Evolutionary conservation across 2,113 vertebrate species (phyloP).

Genomic region (Cynoglossus semilaevis): DNA sequence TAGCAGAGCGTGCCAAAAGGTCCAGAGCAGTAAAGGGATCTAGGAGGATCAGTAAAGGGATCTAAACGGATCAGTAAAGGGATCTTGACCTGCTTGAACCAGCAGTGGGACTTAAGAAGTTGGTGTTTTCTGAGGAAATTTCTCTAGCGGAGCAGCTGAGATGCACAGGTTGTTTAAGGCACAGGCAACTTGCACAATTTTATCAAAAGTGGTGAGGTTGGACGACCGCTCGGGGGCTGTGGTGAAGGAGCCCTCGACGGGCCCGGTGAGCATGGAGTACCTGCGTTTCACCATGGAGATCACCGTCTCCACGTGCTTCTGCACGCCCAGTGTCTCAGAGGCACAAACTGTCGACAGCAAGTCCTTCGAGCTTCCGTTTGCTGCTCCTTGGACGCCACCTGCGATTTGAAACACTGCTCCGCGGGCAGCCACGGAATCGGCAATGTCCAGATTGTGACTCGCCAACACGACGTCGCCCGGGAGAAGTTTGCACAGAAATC

Average conservation of each 20-base stretch:
- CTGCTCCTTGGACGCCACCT: slow-evolving; percentile 8
- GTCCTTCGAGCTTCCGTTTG: slow-evolving; percentile 6
- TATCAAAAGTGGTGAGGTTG: slow-evolving; percentile 75
- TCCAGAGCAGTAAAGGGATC: slow-evolving; percentile 40
- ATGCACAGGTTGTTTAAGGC: slow-evolving; percentile 81
- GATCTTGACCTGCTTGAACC: slow-evolving; percentile 11
- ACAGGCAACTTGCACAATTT: slow-evolving; percentile 77
- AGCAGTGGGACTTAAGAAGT: neutral
- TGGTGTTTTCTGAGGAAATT: slow-evolving; percentile 7
- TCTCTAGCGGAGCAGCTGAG: slow-evolving; percentile 75
- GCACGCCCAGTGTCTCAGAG: slow-evolving; percentile 47
- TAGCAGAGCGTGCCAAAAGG: neutral
- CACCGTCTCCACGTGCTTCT: slow-evolving; percentile 67
- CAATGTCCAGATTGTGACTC: slow-evolving; percentile 63
- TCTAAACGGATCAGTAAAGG: slow-evolving; percentile 15
- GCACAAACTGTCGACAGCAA: neutral
- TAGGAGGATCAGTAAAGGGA: neutral
- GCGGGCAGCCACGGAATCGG: slow-evolving; percentile 61
- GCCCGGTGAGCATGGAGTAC: slow-evolving; percentile 74
- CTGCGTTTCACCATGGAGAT: slow-evolving; percentile 72
- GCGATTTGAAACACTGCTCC: slow-evolving; percentile 64
- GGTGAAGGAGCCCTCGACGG: slow-evolving; percentile 73
- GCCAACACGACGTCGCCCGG: slow-evolving; percentile 73
- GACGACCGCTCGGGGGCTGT: slow-evolving; percentile 59
- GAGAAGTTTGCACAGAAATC: slow-evolving; percentile 74